These are phyloP conservation scores for Patella depressa DNA, from an alignment of 2,888 invertebrate genomes.

Conservation along the genomic window DNA sequence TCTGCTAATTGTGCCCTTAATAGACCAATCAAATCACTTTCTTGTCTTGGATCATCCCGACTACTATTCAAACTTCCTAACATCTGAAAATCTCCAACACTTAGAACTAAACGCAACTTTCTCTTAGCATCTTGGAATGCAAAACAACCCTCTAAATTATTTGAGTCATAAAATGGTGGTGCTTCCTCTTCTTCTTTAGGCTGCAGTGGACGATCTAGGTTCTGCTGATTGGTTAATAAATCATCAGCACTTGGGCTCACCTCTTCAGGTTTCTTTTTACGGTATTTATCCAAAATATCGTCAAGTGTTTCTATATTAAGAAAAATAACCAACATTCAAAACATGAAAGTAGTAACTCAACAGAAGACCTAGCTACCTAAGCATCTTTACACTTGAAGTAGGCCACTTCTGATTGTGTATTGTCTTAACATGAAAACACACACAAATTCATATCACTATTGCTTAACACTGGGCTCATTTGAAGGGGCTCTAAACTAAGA, in stretches of 20 bases:
- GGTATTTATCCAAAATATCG: constrained; percentile 95
- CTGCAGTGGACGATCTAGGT: constrained; percentile 14
- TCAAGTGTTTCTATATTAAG: constrained; percentile 72
- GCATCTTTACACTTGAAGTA: not conserved
- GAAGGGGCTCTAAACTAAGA: too few relatives aligned
- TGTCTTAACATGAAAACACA: too few relatives aligned
- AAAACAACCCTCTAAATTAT: constrained; percentile 75
- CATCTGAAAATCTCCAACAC: constrained; percentile 80
- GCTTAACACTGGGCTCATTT: too few relatives aligned
- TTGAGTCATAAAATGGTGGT: constrained; percentile 66
- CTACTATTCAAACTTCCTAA: constrained; percentile 37
- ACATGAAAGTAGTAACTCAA: not conserved
- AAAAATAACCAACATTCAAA: not conserved
- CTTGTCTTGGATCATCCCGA: constrained; percentile 36
- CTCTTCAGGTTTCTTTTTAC: constrained; percentile 73
- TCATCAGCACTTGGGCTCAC: constrained; percentile 52
- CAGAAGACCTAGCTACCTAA: not conserved
- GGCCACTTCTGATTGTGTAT: too few relatives aligned
- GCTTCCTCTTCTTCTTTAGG: constrained; percentile 49
- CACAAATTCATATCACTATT: too few relatives aligned
- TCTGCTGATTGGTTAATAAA: constrained; percentile 16
- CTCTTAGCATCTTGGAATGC: constrained; percentile 84
- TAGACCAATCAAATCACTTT: constrained; percentile 65
- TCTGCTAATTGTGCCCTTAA: constrained; percentile 80
- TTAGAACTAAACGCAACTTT: constrained; percentile 90